Percentiles rank a stretch among this genome's conserved stretches.
Conservation (phyloP, 2,797 vertebrate species). For the Cynodonichthys magdalenae region DNA sequence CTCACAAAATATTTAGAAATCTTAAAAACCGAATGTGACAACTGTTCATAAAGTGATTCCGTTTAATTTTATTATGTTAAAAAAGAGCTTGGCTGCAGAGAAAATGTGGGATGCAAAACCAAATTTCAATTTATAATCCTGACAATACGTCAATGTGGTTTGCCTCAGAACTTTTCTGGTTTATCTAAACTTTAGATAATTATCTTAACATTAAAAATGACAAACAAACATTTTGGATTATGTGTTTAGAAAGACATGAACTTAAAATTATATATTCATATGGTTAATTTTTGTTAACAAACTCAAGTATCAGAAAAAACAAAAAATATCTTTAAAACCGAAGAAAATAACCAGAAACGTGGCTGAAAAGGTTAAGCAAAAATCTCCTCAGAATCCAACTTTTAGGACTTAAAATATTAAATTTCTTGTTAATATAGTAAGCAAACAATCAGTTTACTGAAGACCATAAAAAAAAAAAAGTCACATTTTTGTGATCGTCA, state of each 20-base stretch:
- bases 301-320: neutral
- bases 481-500: conserved; percentile 5
- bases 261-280: too few relatives aligned
- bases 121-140: neutral
- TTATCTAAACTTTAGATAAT: too few relatives aligned
- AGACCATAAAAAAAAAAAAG: too few relatives aligned
- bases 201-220: neutral
- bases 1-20: conserved; percentile 32
- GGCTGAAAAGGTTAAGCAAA: conserved; percentile 1
- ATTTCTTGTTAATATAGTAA: conserved; percentile 35
- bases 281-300: too few relatives aligned
- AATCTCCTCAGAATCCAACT: neutral
- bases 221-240: too few relatives aligned
- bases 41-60: conserved; percentile 48
- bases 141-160: neutral
- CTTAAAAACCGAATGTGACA: conserved; percentile 35
- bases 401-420: conserved; percentile 31
- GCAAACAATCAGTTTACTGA: too few relatives aligned
- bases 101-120: neutral
- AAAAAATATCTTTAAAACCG: too few relatives aligned
- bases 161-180: neutral
- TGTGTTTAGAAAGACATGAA: too few relatives aligned
- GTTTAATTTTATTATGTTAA: conserved; percentile 22
- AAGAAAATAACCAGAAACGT: too few relatives aligned
- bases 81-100: conserved; percentile 8